Evolutionary conservation across 2,113 vertebrate genomes (phyloP), one percentile per base, ranked within the genome.

Genomic region (Uria lomvia): DNA sequence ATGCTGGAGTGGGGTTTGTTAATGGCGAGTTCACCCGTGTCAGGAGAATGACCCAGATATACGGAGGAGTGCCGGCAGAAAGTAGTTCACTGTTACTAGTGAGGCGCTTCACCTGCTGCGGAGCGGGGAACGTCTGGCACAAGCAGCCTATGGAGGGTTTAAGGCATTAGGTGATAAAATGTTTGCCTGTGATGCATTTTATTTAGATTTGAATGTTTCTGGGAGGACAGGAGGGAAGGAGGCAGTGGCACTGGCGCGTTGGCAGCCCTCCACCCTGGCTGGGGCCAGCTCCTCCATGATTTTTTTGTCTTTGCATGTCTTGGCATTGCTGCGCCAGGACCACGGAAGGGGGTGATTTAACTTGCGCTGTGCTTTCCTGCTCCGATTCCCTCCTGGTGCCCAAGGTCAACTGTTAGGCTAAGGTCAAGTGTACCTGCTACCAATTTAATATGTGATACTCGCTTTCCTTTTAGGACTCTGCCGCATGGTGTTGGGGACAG

Each of bases 191-290:
- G 4, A 3, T 58, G 21, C 8, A 0, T 72, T 81, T 81, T 43
- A 18, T 58, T 88, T 16, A 11, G 38, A 40, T 42, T 62, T 74
- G 52, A 40, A 19, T n/a, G 15, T 42, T 63, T 60, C 56, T 58
- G 32, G 36, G n/a, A 75, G 24, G 24, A 71, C 15, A 11, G 29
- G 30, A 65, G 68, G 42, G 38, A 75, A 40, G 38, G 23, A 67
- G 10, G 9, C 32, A 34, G 55, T 0, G 0, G n/a, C 20, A 26
- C 21, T 3, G 38, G 20, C 17, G 1, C 1, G 3, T 13, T 2
- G 22, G 58, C 40, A 43, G 47, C 42, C 11, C 23, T 71, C 13
- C 0, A 0, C 27, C 15, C 7, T 36, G 24, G 5, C 43, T 6
- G 58, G 38, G 32, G 47, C 43, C 1, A 0, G 24, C 14, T 79